A percentile compares a stretch with the other conserved stretches of the same genome.
phyloP scores from a whole-genome alignment of 2,797 vertebrate species.

The Balearica regulorum region DNA sequence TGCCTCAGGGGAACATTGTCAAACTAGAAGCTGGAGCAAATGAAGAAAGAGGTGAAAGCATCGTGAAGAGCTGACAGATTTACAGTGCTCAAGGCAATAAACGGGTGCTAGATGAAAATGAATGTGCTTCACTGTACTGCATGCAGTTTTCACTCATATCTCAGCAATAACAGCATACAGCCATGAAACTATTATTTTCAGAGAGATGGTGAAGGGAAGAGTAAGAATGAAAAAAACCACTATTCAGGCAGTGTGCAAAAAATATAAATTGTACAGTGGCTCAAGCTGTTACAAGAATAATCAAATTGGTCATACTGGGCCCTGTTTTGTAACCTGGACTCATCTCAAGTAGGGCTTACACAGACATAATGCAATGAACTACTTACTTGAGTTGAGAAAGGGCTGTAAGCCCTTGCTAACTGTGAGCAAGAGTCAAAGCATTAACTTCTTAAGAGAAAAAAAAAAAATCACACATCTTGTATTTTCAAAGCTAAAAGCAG shows the following conservation, averaged over 20 bases:
- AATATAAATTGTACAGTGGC: background rate
- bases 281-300: conserved; percentile 3
- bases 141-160: conserved; percentile 68
- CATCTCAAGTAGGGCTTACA: background rate
- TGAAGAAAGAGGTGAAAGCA: conserved; percentile 82
- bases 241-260: conserved; percentile 1
- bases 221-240: conserved; percentile 5
- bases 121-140: conserved; percentile 70
- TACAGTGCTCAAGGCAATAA: conserved; percentile 81
- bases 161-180: conserved; percentile 64
- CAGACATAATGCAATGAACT: background rate
- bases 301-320: background rate
- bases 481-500: conserved; percentile 1
- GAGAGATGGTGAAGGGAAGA: conserved; percentile 5
- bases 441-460: background rate
- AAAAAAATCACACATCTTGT: background rate
- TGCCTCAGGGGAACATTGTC: conserved; percentile 83
- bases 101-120: conserved; percentile 74
- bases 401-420: background rate
- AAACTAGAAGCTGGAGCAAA: conserved; percentile 82
- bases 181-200: conserved; percentile 70
- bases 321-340: background rate
- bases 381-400: background rate
- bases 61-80: conserved; percentile 82
- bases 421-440: background rate